Evolutionary conservation across 1,140 invertebrate species (phyloP), one percentile per base, ranked within the genome.

Genomic region (Globodera rostochiensis): DNA sequence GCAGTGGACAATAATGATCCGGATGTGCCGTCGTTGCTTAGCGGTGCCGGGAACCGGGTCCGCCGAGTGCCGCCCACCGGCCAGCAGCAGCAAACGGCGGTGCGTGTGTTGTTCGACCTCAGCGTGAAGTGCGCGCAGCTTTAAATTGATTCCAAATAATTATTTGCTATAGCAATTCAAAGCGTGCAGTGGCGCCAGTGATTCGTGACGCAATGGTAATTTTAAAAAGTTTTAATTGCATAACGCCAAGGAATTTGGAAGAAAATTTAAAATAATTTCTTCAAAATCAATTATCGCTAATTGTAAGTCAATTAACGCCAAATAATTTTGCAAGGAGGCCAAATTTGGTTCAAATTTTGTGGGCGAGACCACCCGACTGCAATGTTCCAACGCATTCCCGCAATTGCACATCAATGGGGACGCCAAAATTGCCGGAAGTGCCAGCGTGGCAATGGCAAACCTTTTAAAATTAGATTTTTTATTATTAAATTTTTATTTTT

Each of bases 351-450:
- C 50, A n/a, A 53, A 53, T 53, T 76, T 76, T 76, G 60, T 60
- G 50, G 25, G 60, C 5, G 74, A 76, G 60, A 25, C 50, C 19
- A 76, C 74, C 25, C 74, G 74, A 45, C 25, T 76, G 60, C 36
- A 50, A 36, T 76, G 74, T 25, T 76, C 74, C 60, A 50, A 76
- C 60, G 25, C 50, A 6, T 53, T 49, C 21, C 74, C 74, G 7
- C 74, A 76, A 53, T 21, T 76, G 8, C 21, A 76, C 25, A 76
- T 76, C 21, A 36, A 76, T 13, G 49, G 60, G 19, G 60, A 76
- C 3, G 74, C 36, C 19, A 50, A 53, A 53, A 45, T 45, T 47
- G 3, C 25, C 6, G 45, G 45, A 50, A 50, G 25, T 36, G 60
- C 25, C 74, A 57, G 50, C 74, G 60, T 57, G 36, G 74, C 74